Percentiles rank a stretch among this genome's conserved stretches.
These are phyloP conservation scores for Mormyrops boulengeri DNA, from an alignment of 2,797 vertebrate genomes.

Conservation along the genomic window DNA sequence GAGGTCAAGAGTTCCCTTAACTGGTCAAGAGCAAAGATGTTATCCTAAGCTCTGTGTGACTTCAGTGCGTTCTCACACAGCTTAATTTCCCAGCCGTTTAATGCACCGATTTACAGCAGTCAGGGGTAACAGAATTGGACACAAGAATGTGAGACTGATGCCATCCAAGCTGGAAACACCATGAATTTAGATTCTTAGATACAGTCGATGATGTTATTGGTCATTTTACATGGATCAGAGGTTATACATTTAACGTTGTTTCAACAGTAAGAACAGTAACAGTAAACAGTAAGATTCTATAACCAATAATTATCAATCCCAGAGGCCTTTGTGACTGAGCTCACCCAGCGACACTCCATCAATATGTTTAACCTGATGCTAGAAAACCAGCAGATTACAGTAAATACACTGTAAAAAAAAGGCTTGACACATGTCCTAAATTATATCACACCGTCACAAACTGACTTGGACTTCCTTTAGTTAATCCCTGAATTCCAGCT, in stretches of 20 bases:
- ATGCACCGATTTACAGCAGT: background rate
- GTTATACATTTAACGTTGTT: background rate
- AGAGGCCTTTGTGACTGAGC: background rate
- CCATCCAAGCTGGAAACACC: background rate
- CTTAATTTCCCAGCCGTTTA: background rate
- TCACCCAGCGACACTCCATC: background rate
- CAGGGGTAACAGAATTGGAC: background rate
- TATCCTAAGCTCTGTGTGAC: background rate
- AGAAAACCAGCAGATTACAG: background rate
- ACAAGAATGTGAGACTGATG: background rate
- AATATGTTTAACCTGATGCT: background rate
- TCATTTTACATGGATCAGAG: background rate
- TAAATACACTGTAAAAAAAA: background rate
- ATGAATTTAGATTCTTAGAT: background rate
- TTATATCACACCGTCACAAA: background rate
- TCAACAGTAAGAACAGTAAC: background rate
- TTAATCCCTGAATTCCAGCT: constrained; percentile 9
- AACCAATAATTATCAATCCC: background rate
- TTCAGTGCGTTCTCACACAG: background rate
- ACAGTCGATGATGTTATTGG: background rate
- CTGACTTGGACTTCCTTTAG: background rate
- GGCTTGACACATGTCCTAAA: background rate
- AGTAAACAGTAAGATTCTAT: background rate
- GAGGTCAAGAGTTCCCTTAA: background rate
- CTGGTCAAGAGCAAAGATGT: background rate